These are phyloP conservation scores for Lepilemur ruficaudatus DNA, from an alignment of 2,797 vertebrate genomes.

Conservation along the genomic window DNA sequence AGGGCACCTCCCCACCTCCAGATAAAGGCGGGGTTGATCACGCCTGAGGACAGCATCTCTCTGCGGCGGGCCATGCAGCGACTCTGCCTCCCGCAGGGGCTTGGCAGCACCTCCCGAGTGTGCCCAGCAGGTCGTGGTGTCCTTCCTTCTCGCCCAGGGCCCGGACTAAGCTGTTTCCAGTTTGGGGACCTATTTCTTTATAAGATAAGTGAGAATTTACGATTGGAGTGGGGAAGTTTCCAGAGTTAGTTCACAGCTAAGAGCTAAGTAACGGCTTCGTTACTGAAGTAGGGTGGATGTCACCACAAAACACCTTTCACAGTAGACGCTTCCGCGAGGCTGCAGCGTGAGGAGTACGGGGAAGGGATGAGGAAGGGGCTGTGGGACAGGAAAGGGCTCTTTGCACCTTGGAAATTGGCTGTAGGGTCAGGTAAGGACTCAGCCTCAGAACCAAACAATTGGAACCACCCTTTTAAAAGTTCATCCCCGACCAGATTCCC, in stretches of 20 bases:
- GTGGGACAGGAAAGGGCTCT: not conserved
- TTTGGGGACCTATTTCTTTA: constrained; percentile 15
- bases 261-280: constrained; percentile 58
- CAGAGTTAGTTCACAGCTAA: constrained; percentile 74
- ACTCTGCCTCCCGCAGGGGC: not conserved
- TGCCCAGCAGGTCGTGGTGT: not conserved
- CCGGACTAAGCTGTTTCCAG: not conserved
- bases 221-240: not conserved
- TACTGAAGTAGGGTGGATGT: constrained; percentile 3
- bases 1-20: constrained; percentile 10
- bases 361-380: not conserved
- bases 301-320: constrained; percentile 37
- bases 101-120: accelerated
- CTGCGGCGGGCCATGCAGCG: not conserved
- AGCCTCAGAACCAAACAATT: not conserved
- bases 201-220: not conserved
- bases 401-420: not conserved
- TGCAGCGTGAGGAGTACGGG: not conserved
- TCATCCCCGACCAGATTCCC: not conserved
- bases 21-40: not conserved
- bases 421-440: not conserved
- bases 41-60: not conserved
- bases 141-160: not conserved
- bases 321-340: constrained; percentile 26
- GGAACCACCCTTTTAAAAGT: not conserved